Evolutionary conservation across 2,113 vertebrate species (phyloP), one percentile per base, ranked within the genome.

Genomic region (Saguinus midas): DNA sequence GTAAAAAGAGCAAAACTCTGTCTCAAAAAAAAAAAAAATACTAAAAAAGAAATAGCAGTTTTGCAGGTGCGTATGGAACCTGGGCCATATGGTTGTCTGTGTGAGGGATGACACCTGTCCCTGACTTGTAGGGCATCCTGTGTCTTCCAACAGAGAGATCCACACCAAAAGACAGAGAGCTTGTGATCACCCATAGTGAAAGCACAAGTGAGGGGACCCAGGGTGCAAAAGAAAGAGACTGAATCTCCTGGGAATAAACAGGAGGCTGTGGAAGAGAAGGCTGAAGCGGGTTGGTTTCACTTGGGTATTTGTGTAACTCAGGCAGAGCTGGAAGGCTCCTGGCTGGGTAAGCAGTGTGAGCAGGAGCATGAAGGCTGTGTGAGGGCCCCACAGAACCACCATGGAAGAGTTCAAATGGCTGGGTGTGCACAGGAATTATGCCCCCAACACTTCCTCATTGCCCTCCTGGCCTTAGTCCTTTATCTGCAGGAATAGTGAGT

Each of bases 41-140:
- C 43, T 43, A 43, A 43, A 43, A 43, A 43, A 64, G 37, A 29
- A 61, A 43, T 64, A 12, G 29, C 81, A 84, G 25, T 20, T 64
- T 43, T 84, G 57, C 37, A 45, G 14, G 64, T 11, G 9, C 3
- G 3, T 27, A 18, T 7, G 9, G 23, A 83, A 8, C 11, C 27
- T 6, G 1, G 8, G 23, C 13, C 55, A 83, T 1, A 1, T 75
- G 12, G 3, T 25, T 7, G 1, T 25, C 27, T 40, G 57, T 43
- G 81, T 83, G 27, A 83, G 55, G 25, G 27, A 12, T 43, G 40
- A 45, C 16, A 83, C 37, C 55, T 9, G 10, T 25, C 55, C n/a
- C 55, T 83, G 25, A 58, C 81, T 29, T 29, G 13, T 16, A 10
- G 14, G 40, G 58, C 17, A 18, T 43, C 27, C 32, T 7, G 17